These are phyloP conservation scores for Dolomedes plantarius DNA, from an alignment of 2,888 invertebrate genomes.

Conservation along the genomic window DNA sequence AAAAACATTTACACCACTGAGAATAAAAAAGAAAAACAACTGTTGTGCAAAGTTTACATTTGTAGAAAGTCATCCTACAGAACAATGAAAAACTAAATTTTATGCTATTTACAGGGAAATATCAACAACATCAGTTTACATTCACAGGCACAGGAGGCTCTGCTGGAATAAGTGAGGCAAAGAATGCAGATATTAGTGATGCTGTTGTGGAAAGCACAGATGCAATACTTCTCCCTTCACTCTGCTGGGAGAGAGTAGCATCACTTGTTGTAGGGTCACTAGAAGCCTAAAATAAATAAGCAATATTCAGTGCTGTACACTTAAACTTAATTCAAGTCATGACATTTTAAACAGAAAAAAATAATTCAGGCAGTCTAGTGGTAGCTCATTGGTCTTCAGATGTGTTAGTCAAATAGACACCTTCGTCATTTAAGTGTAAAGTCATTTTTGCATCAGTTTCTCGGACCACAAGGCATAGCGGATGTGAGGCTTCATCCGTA, in stretches of 20 bases:
- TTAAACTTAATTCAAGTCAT: too few species aligned
- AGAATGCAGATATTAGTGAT: slow-evolving; percentile 90
- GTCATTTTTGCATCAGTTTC: too few species aligned
- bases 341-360: too few species aligned
- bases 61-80: background rate
- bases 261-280: background rate
- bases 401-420: too few species aligned
- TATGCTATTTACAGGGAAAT: background rate
- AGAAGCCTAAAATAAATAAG: background rate
- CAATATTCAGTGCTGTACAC: too few species aligned
- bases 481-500: too few species aligned
- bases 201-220: slow-evolving; percentile 29
- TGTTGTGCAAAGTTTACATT: background rate
- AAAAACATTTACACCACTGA: background rate
- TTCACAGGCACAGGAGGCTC: slow-evolving; percentile 81
- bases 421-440: too few species aligned
- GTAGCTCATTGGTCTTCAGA: too few species aligned
- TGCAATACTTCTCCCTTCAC: background rate
- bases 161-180: slow-evolving; percentile 94
- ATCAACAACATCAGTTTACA: slow-evolving; percentile 32
- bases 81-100: background rate
- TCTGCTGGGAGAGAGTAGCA: background rate
- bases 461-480: too few species aligned
- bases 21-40: background rate
- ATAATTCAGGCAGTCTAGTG: too few species aligned